Percentiles rank a stretch among this genome's conserved stretches.
These are phyloP conservation scores for Terrapene triunguis DNA, from an alignment of 2,113 vertebrate species.

Conservation along the genomic window DNA sequence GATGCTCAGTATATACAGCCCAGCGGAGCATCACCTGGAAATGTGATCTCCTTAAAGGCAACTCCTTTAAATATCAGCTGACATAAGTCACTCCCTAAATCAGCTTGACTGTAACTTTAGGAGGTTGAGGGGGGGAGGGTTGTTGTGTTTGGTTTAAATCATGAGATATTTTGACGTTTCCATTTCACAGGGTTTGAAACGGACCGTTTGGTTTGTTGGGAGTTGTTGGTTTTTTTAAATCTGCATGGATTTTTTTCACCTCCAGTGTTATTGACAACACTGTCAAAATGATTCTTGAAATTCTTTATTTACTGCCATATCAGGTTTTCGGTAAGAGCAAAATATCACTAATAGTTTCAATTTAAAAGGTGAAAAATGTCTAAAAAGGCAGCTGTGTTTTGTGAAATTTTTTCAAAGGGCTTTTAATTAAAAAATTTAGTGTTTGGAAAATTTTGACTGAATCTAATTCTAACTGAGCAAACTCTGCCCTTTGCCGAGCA, in stretches of 20 bases:
- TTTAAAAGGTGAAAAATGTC: background rate
- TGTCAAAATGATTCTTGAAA: background rate
- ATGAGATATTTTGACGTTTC: background rate
- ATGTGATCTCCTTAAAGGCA: background rate
- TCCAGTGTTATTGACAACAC: background rate
- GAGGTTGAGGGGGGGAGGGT: background rate
- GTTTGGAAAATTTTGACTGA: background rate
- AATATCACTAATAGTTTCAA: background rate
- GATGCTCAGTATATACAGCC: background rate
- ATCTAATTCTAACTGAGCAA: background rate
- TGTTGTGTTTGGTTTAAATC: too few relatives aligned
- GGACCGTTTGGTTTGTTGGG: background rate
- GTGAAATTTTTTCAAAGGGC: background rate
- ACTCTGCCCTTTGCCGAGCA: background rate
- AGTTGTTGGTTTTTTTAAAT: background rate
- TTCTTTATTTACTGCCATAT: background rate
- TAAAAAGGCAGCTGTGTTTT: background rate
- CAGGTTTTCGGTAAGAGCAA: background rate
- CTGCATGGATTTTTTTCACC: background rate
- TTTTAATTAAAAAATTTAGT: background rate
- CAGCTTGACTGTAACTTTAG: background rate
- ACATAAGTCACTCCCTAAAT: background rate
- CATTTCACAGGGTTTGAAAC: background rate
- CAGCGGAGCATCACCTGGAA: background rate
- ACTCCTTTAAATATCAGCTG: background rate